A percentile compares a stretch with the other conserved stretches of the same genome.
Conservation (phyloP, 2,113 vertebrate species). For the Dolichotis patagonum region DNA sequence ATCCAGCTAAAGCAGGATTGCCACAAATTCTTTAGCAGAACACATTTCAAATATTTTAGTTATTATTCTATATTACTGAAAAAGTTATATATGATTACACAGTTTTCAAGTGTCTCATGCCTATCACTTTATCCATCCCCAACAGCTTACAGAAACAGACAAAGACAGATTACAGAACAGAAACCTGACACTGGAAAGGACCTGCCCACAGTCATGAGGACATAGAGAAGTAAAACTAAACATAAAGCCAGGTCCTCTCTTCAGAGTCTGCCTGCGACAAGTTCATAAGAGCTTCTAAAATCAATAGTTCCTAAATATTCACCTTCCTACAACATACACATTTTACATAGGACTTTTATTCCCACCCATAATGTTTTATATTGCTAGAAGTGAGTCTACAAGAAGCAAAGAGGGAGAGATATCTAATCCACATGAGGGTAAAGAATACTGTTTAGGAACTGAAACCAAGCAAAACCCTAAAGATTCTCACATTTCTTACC, state of each 20-base stretch:
- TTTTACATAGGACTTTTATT: background rate
- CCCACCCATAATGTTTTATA: background rate
- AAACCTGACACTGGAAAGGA: background rate
- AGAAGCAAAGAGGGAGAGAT: background rate
- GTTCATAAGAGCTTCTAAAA: background rate
- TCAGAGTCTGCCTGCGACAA: background rate
- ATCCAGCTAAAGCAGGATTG: background rate
- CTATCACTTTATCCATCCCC: background rate
- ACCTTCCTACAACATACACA: background rate
- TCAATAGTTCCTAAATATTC: background rate
- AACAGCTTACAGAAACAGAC: background rate
- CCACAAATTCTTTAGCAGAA: background rate
- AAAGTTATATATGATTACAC: constrained; percentile 1
- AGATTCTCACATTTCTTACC: background rate
- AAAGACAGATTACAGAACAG: background rate
- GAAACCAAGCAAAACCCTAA: background rate
- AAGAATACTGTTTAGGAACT: background rate
- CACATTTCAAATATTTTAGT: constrained; percentile 16
- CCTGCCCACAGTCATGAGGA: background rate
- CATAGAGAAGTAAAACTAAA: background rate
- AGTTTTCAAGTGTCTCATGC: background rate
- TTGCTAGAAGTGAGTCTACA: background rate
- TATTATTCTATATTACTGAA: constrained; percentile 15
- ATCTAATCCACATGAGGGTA: background rate
- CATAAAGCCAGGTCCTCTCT: background rate